phyloP scores from a whole-genome alignment of 2,113 vertebrate species.

The Peromyscus californicus region DNA sequence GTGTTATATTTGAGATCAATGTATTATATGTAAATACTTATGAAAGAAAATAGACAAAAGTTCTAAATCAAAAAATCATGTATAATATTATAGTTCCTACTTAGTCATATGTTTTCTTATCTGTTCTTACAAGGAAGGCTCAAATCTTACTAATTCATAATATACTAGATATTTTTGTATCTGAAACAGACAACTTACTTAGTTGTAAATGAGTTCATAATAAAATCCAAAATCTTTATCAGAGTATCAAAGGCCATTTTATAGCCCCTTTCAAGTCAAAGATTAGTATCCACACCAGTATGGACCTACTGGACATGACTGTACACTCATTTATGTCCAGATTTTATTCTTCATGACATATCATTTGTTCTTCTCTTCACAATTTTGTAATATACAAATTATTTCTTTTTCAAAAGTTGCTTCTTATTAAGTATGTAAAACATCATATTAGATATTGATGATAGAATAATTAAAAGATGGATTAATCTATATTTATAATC shows the following conservation, averaged over 20 bases:
- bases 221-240: background rate
- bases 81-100: background rate
- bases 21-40: background rate
- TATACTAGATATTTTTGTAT: background rate
- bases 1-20: background rate
- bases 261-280: background rate
- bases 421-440: background rate
- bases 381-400: background rate
- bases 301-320: background rate
- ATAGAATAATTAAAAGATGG: background rate
- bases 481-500: background rate
- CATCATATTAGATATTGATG: background rate
- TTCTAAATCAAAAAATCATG: background rate
- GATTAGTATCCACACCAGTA: background rate
- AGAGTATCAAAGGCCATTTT: background rate
- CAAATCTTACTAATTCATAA: background rate
- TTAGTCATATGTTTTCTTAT: background rate
- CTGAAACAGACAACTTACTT: background rate
- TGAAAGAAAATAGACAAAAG: background rate
- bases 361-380: background rate
- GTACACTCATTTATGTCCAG: background rate
- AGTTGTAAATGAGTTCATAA: conserved; percentile 12
- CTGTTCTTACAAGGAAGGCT: background rate
- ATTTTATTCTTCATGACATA: background rate
- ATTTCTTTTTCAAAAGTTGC: background rate